Evolutionary conservation across 2,888 invertebrate species (phyloP).

Genomic region (Cryptocheilus praepositus): DNA sequence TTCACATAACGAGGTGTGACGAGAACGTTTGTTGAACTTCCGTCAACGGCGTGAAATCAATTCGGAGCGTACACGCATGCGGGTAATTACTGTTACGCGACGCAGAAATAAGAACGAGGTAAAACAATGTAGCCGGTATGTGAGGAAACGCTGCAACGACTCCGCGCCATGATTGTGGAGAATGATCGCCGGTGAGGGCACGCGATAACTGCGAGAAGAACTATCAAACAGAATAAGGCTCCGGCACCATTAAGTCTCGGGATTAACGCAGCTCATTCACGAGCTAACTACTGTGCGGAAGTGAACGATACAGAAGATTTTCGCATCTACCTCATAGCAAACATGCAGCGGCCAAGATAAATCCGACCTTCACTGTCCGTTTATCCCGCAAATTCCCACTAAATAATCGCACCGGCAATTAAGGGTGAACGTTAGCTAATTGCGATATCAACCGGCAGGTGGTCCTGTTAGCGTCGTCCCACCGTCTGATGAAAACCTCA

Average conservation of each 20-base stretch:
- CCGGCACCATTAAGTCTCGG: not conserved
- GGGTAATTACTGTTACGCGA: slow-evolving; percentile 45
- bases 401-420: too few species aligned
- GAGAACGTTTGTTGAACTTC: slow-evolving; percentile 38
- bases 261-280: slow-evolving; percentile 3
- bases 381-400: too few species aligned
- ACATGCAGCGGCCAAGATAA: too few species aligned
- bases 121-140: slow-evolving; percentile 34
- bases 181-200: not conserved
- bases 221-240: not conserved
- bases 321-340: too few species aligned
- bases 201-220: not conserved
- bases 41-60: slow-evolving; percentile 29
- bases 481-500: too few species aligned
- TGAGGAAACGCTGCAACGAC: too few species aligned
- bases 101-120: slow-evolving; percentile 27
- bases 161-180: not conserved
- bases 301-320: too few species aligned
- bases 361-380: too few species aligned
- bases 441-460: too few species aligned
- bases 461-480: too few species aligned
- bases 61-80: slow-evolving; percentile 23
- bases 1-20: not conserved
- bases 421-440: too few species aligned
- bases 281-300: not conserved